Base-by-base conservation (phyloP, 2,888 invertebrate genomes). In the Drosophila neutralis region DNA sequence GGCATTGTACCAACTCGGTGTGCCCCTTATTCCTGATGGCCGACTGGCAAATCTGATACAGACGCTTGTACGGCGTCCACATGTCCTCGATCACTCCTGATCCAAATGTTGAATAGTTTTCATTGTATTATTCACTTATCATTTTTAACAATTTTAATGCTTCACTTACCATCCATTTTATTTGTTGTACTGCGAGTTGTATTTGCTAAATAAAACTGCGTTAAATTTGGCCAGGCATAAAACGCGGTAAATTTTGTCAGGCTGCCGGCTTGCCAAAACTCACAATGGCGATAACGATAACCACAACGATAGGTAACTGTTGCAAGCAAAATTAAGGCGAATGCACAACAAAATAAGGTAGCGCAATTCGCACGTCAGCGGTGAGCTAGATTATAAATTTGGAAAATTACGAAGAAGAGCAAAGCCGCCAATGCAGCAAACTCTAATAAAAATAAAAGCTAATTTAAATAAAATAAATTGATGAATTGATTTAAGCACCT, bases 61-160 rank as follows among this genome's bases (percentile, higher is more conserved):
- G 93, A 89, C 97, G 96, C 90, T 97, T 97, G 93, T 95, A 97
- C 0, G 97, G 96, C 56, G 96, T 96, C 97, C 97, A 97, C 94
- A 97, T 94, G 92, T 97, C 97, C 90, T 96, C 96, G 33, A 83
- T 82, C 31, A 91, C 87, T 68, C 84, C 92, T 92, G 36, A 8
- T 36, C 45, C 24, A 24, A 45, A 40, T 29, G 4, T 54, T 11
- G 18, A 21, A 7, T 18, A 0, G 7, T 18, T 54, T 38, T 27
- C 6, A 35, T 10, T 11, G 4, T n/a, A 24, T 10, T n/a, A 42
- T 13, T 36, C 18, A n/a, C 2, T 29, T 31, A 31, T 51, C 0
- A n/a, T 29, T 24, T 21, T 21, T 11, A 21, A 21, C 11, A 21
- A 4, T 29, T n/a, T 8, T 10, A 7, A 11, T 27, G 13, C 2